phyloP scores from a whole-genome alignment of 1,140 invertebrate genomes.

The Bactericera cockerelli region DNA sequence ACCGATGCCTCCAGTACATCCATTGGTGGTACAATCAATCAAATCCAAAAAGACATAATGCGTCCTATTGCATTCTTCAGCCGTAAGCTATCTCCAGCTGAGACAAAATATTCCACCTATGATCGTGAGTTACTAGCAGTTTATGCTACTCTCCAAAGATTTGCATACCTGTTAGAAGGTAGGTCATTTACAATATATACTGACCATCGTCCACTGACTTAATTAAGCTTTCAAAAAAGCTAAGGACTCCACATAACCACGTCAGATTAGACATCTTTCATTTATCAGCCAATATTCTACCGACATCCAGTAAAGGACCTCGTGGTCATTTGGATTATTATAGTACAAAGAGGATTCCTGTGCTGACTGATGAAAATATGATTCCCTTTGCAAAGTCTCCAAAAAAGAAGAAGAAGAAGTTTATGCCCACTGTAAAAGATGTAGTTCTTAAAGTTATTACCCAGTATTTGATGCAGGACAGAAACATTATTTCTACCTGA shows the following conservation, averaged over 20 bases:
- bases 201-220: conserved; percentile 30
- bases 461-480: too few species aligned
- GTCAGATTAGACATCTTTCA: conserved; percentile 17
- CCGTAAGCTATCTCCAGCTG: conserved; percentile 25
- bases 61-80: conserved; percentile 31
- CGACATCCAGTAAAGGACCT: too few species aligned
- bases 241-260: conserved; percentile 23
- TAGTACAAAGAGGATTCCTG: too few species aligned
- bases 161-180: conserved; percentile 30
- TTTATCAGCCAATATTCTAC: conserved; percentile 20
- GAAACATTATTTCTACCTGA: too few species aligned
- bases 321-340: too few species aligned
- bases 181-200: conserved; percentile 27
- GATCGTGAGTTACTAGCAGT: conserved; percentile 33
- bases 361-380: too few species aligned
- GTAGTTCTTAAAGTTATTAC: too few species aligned
- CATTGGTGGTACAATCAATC: too few species aligned
- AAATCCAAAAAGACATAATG: too few species aligned
- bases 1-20: conserved; percentile 22
- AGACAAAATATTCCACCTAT: conserved; percentile 29
- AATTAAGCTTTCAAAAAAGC: conserved; percentile 25
- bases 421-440: too few species aligned
- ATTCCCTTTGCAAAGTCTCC: too few species aligned
- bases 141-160: conserved; percentile 30
- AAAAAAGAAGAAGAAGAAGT: too few species aligned